A percentile compares a stretch with the other conserved stretches of the same genome.
Evolutionary conservation across 2,888 invertebrate species (phyloP).

Genomic region (Oxytorus armatus): DNA sequence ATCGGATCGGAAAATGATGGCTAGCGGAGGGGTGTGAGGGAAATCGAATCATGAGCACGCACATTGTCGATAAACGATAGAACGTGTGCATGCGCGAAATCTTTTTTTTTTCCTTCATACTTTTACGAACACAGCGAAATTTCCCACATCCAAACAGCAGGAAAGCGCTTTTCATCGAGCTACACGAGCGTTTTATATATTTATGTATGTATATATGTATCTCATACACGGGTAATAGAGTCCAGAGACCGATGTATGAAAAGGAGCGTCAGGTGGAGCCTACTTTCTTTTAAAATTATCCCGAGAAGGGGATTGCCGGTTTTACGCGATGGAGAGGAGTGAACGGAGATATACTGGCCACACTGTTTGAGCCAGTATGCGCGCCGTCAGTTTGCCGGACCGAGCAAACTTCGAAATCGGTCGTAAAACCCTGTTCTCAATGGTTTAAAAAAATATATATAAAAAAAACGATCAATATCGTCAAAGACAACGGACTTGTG

Average conservation of each 20-base stretch:
- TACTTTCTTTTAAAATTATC: slow-evolving; percentile 67
- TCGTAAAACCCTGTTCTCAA: slow-evolving; percentile 21
- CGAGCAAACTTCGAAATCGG: slow-evolving; percentile 51
- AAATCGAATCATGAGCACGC: slow-evolving; percentile 28
- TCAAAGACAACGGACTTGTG: background rate
- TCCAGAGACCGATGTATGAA: slow-evolving; percentile 59
- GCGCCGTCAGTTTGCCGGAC: slow-evolving; percentile 61
- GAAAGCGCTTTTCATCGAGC: slow-evolving; percentile 58
- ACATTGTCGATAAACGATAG: slow-evolving; percentile 46
- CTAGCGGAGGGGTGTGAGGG: background rate
- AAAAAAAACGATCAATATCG: too few relatives aligned
- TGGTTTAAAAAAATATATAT: background rate
- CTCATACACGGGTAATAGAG: slow-evolving; percentile 53
- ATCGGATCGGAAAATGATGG: too few relatives aligned
- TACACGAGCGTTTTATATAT: slow-evolving; percentile 11
- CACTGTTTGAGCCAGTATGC: slow-evolving; percentile 61
- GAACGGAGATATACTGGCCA: slow-evolving; percentile 49
- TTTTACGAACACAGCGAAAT: slow-evolving; percentile 46
- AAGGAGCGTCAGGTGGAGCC: slow-evolving; percentile 69
- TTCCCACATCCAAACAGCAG: slow-evolving; percentile 56
- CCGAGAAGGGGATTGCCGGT: slow-evolving; percentile 62
- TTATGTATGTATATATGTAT: slow-evolving; percentile 9
- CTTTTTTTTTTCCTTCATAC: slow-evolving; percentile 51
- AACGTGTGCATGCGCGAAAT: slow-evolving; percentile 15
- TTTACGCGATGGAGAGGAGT: slow-evolving; percentile 57